Percentiles rank a stretch among this genome's conserved stretches.
Conservation (phyloP, 2,113 vertebrate species). For the Aegithalos caudatus region DNA sequence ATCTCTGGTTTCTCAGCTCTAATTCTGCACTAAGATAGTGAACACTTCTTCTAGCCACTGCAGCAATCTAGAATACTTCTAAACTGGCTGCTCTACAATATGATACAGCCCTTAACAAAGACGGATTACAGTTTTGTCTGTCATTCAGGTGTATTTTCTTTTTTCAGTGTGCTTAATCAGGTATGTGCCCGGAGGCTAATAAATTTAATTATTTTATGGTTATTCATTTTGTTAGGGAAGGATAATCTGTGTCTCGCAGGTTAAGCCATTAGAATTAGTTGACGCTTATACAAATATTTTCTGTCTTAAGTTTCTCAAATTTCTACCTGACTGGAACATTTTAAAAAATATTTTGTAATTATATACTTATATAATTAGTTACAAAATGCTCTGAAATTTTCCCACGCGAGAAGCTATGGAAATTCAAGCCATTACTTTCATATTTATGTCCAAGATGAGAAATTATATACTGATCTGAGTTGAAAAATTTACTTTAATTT, state of each 20-base stretch:
- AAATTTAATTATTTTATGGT: background rate
- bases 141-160: background rate
- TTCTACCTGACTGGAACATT: background rate
- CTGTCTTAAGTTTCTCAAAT: background rate
- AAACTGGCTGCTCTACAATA: background rate
- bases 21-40: background rate
- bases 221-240: background rate
- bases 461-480: background rate
- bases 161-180: background rate
- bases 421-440: background rate
- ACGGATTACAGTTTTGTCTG: background rate
- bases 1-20: background rate
- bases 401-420: background rate
- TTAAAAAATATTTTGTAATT: background rate
- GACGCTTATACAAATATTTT: background rate
- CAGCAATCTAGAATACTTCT: background rate
- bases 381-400: background rate
- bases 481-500: constrained; percentile 5
- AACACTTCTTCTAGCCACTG: background rate
- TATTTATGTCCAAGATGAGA: background rate
- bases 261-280: background rate
- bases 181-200: background rate
- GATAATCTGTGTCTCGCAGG: background rate
- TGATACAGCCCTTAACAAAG: background rate
- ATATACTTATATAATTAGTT: background rate